Conservation (phyloP, 2,797 vertebrate species). For the Galaxias olidus region DNA sequence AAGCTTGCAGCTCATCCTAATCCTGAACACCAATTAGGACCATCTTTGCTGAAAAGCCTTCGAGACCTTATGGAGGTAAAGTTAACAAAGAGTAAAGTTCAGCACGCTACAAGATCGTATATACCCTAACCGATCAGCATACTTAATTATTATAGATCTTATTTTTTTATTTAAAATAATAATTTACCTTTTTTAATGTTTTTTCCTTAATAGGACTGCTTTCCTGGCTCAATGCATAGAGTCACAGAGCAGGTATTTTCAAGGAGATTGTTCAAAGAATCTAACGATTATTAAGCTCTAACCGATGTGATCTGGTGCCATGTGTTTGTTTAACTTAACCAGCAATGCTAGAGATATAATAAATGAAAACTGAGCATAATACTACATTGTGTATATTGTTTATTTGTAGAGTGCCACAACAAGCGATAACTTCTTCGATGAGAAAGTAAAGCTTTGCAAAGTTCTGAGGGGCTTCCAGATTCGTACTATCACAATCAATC, state of each 20-base stretch:
- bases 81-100: slow-evolving; percentile 1
- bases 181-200: slow-evolving; percentile 7
- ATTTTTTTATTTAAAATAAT: not conserved
- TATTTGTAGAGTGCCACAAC: slow-evolving; percentile 31
- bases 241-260: too few species aligned
- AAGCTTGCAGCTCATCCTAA: slow-evolving; percentile 47
- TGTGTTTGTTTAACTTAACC: too few species aligned
- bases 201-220: slow-evolving; percentile 66
- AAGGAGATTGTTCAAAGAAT: slow-evolving; percentile 9
- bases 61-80: slow-evolving; percentile 64
- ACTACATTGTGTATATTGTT: not conserved
- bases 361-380: not conserved
- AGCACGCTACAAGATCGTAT: not conserved
- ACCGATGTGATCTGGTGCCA: too few species aligned
- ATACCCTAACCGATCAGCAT: not conserved
- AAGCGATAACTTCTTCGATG: slow-evolving; percentile 32
- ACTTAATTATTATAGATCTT: not conserved
- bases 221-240: too few species aligned
- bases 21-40: slow-evolving; percentile 25
- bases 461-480: slow-evolving; percentile 69
- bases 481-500: slow-evolving; percentile 71
- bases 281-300: too few species aligned
- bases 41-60: slow-evolving; percentile 50
- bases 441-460: slow-evolving; percentile 70
- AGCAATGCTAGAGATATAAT: not conserved